phyloP scores from a whole-genome alignment of 2,888 invertebrate species.

The Halocaridina rubra region DNA sequence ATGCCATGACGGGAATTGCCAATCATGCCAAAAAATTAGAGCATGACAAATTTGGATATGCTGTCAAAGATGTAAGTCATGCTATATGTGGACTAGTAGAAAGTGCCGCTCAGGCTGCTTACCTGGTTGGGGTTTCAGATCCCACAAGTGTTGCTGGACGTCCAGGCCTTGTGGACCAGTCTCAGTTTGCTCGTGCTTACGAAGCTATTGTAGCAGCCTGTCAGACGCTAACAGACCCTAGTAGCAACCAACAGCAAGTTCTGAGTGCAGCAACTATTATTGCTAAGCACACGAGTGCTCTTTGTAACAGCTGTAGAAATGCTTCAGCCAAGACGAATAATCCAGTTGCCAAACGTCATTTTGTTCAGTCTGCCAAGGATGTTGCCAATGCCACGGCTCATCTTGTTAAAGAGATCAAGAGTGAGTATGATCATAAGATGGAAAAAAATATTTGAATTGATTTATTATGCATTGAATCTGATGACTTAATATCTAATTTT shows the following conservation, averaged over 20 bases:
- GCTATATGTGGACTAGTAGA: slow-evolving; percentile 94
- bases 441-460: too few relatives aligned
- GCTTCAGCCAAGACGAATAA: slow-evolving; percentile 92
- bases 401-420: slow-evolving; percentile 94
- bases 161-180: slow-evolving; percentile 89
- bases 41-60: slow-evolving; percentile 84
- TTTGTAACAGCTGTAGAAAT: slow-evolving; percentile 94
- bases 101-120: slow-evolving; percentile 93
- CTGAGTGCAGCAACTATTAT: slow-evolving; percentile 92
- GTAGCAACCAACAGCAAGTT: slow-evolving; percentile 83
- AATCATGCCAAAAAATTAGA: slow-evolving; percentile 89
- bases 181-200: slow-evolving; percentile 86
- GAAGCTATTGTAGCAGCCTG: slow-evolving; percentile 93
- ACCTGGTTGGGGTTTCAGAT: slow-evolving; percentile 93
- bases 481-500: too few relatives aligned
- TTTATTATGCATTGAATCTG: too few relatives aligned
- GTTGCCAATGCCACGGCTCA: slow-evolving; percentile 95
- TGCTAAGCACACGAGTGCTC: slow-evolving; percentile 93
- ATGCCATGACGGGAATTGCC: slow-evolving; percentile 95
- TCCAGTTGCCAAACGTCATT: slow-evolving; percentile 93
- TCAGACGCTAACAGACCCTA: slow-evolving; percentile 78
- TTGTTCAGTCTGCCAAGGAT: slow-evolving; percentile 97
- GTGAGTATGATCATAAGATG: too few relatives aligned
- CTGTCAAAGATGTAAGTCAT: slow-evolving; percentile 84
- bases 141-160: slow-evolving; percentile 88